Base-by-base conservation (phyloP, 2,797 vertebrate genomes). In the Enteromius argenteus region DNA sequence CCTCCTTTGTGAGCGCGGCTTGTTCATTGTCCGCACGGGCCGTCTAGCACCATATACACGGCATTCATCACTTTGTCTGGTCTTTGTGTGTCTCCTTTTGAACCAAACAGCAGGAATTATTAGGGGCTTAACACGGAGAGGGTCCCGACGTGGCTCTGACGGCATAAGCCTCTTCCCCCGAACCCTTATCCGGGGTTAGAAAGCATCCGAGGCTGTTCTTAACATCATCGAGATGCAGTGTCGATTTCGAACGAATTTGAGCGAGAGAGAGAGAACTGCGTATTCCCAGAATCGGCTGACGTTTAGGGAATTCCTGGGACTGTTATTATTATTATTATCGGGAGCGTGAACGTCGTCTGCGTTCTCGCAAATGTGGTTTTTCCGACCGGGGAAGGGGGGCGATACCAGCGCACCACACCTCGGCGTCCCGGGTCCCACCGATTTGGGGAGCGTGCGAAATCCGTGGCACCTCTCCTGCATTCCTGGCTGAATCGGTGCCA, bases 391-490 rank as follows among this genome's bases (percentile, higher is more conserved):
- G 80, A 27, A 42, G 44, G 3, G 15, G 86, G 44, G 90, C 60
- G 30, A 86, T 73, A 71, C 84, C 79, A 84, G 88, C 44, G 85
- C 64, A 74, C 88, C 90, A 91, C 89, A 90, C 90, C 91, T 93
- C 92, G 87, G 91, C 89, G 68, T 92, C 90, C 93, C 92, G 90
- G 92, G 91, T 91, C 88, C 68, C 89, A 88, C 89, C 83, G 91
- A 91, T 93, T 95, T 93, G 51, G 93, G 91, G 91, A 93, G 94
- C 87, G 93, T 93, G 93, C 94, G 93, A 96, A 96, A 95, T 95
- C 92, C 86, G 81, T 93, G 93, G 94, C 94, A 92, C 92, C 91
- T 94, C 90, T 95, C 92, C 92, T 93, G 91, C 92, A 75, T 82
- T 84, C 92, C 94, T 88, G 91, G 93, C 95, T 96, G 95, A 95